phyloP scores from a whole-genome alignment of 2,888 invertebrate genomes.

The Tinea semifulvella region DNA sequence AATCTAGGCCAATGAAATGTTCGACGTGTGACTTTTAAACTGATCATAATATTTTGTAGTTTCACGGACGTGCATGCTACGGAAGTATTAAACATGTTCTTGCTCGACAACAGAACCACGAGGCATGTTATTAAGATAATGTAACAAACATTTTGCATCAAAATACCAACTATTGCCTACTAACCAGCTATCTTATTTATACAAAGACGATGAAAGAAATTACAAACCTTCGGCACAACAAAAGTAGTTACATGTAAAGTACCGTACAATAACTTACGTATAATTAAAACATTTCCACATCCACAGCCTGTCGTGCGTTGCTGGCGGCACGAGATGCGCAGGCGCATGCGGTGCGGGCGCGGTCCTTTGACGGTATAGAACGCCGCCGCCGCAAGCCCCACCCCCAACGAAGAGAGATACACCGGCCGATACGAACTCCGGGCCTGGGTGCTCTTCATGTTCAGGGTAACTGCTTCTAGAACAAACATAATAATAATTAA shows the following conservation, averaged over 20 bases:
- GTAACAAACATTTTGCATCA: no score
- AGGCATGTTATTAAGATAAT: no score
- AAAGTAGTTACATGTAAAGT: not conserved
- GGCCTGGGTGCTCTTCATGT: slow-evolving; percentile 53
- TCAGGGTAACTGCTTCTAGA: slow-evolving; percentile 28
- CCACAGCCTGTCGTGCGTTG: slow-evolving; percentile 69
- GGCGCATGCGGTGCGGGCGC: slow-evolving; percentile 55
- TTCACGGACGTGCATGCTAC: no score
- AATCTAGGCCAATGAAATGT: no score
- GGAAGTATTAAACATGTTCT: no score
- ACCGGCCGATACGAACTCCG: slow-evolving; percentile 71
- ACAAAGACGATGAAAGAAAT: no score
- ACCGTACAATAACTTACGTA: slow-evolving; percentile 50
- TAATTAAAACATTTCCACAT: slow-evolving; percentile 76
- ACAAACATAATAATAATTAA: no score
- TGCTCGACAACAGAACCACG: no score
- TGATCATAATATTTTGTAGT: no score
- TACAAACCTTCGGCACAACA: not conserved
- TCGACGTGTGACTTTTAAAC: no score
- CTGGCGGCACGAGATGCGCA: slow-evolving; percentile 66
- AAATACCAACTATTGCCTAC: no score
- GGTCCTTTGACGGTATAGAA: slow-evolving; percentile 63
- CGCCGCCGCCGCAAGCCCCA: slow-evolving; percentile 61
- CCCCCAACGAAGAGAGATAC: slow-evolving; percentile 70
- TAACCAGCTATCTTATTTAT: no score